Base-by-base conservation (phyloP, 2,888 invertebrate genomes). In the Tridacna gigas region DNA sequence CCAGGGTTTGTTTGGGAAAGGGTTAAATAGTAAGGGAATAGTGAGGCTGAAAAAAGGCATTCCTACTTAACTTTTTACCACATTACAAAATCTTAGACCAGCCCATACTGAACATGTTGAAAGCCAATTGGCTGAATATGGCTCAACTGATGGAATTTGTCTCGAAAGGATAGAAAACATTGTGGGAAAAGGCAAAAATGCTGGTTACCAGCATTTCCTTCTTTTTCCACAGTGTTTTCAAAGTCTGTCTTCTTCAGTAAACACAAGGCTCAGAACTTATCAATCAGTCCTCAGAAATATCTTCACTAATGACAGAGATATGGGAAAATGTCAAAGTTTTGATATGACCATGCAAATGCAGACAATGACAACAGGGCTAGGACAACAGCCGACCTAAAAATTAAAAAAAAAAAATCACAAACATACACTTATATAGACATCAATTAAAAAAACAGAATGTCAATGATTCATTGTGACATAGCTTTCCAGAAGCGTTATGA, bases 401-500 rank as follows among this genome's bases (percentile, higher is more conserved):
- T 13, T 25, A 74, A 25, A 67, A 28, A 18, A 63, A 60, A 61
- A 60, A 56, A 22, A 71, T 37, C 60, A 80, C 74, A 80, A 80
- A 79, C 75, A 63, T 48, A 80, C 67, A 81, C 81, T 51, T 84
- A 84, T 74, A 84, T 80, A 73, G 79, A 78, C 80, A 78, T 80
- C 26, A 26, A 71, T 9, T 51, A 51, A 81, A 81, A 84, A 80
- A 75, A 81, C 25, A 74, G 26, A n/a, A 65, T 74, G 71, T 63
- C 26, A 15, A 79, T 51, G 65, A 66, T 71, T 48, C 20, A n/a
- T 37, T 73, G 20, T 74, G 28, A 56, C 28, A 74, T 56, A 79
- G 79, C 79, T 79, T 79, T 79, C 79, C 79, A 79, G 82, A 73
- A 86, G 86, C 80, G 76, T 74, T 75, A 69, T 85, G 81, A 87